Evolutionary conservation across 1,140 invertebrate genomes (phyloP), one percentile per base, ranked within the genome.

Genomic region (Drosophila triauraria): DNA sequence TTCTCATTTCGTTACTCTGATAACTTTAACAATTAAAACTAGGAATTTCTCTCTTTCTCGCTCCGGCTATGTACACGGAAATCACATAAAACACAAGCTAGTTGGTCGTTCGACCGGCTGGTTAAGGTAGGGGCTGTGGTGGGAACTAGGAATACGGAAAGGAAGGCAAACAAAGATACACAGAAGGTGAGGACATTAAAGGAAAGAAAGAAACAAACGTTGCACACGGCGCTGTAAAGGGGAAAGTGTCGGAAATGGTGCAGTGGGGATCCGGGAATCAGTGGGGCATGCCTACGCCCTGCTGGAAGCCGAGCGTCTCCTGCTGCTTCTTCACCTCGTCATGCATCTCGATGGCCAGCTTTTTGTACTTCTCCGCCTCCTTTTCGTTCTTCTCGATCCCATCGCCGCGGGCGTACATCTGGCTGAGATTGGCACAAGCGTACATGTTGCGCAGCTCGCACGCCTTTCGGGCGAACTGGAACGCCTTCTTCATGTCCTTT

Each of bases 371-470:
- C 42, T 96, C 94, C 0, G 97, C 95, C 77, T 97, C 90, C 62
- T 95, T 94, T 44, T 93, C 68, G 93, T 97, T 95, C 84, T 97
- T 95, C 54, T 95, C 94, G 1, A 95, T 96, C 1, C 97, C 96
- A 58, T 96, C 95, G 17, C 96, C 96, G 65, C 94, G 94, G 15
- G 93, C 93, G 90, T 97, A 97, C 91, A 92, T 92, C 78, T 96
- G 95, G 75, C 97, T 96, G 2, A 98, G 87, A 94, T 98, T 98
- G 0, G 95, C 95, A 94, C 98, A 99, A 2, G 97, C 96, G 87
- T 96, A 96, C 61, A 97, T 95, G 92, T 98, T 96, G 4, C 96
- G 96, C 10, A 96, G 90, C 75, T 98, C 95, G 92, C 98, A 99
- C 0, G 95, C 96, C 91, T 95, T 96, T 43, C 94, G 86, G 0